Evolutionary conservation across 1,140 invertebrate species (phyloP).

Genomic region (Cydia strobilella): DNA sequence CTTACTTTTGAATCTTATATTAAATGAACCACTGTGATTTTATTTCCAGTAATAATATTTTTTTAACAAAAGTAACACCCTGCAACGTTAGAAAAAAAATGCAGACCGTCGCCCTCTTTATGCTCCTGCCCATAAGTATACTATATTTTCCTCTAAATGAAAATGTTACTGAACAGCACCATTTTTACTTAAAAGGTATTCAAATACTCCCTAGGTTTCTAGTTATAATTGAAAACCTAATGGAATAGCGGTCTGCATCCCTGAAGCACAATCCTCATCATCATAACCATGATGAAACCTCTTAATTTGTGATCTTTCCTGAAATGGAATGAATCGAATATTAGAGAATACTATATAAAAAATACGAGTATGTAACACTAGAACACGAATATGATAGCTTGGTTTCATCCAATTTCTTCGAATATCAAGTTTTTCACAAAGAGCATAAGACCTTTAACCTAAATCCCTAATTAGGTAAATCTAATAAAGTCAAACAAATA

Average conservation of each 20-base stretch:
- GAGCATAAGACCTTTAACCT: no score
- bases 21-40: no score
- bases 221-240: constrained; percentile 28
- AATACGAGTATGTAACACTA: no score
- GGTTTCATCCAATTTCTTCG: no score
- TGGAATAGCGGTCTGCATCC: constrained; percentile 15
- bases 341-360: neutral
- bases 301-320: neutral
- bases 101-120: neutral
- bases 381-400: no score
- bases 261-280: neutral
- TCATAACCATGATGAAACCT: neutral
- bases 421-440: no score
- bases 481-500: no score
- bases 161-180: neutral
- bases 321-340: neutral
- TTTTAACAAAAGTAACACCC: no score
- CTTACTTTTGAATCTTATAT: no score
- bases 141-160: neutral
- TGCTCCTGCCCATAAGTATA: neutral
- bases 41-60: no score
- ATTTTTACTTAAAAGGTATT: neutral
- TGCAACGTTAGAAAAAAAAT: no score
- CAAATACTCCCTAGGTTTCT: neutral
- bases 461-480: no score